phyloP scores from a whole-genome alignment of 2,113 vertebrate species.

The Amphiprion ocellaris region DNA sequence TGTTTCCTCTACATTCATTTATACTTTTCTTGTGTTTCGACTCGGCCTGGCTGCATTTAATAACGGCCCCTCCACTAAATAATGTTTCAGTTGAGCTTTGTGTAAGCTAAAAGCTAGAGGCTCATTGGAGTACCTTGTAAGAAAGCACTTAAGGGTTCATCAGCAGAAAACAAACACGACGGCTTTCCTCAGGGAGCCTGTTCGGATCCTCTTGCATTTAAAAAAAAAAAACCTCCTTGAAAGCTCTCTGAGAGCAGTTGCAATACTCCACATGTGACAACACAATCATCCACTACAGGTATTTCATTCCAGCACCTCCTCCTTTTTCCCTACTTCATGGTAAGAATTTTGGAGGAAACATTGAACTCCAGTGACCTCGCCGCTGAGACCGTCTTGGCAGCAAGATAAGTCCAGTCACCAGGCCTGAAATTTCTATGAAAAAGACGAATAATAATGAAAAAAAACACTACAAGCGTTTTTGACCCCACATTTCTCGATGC shows the following conservation, averaged over 20 bases:
- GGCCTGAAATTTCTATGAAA: conserved; percentile 57
- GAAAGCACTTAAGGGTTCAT: conserved; percentile 61
- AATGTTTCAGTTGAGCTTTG: conserved; percentile 30
- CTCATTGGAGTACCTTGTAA: conserved; percentile 55
- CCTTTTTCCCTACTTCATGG: conserved; percentile 32
- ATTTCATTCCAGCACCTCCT: conserved; percentile 66
- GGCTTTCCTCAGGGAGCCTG: conserved; percentile 41
- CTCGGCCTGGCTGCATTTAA: conserved; percentile 10
- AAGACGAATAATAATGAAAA: background rate
- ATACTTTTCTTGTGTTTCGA: conserved; percentile 55
- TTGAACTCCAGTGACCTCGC: conserved; percentile 64
- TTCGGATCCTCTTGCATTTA: conserved; percentile 47
- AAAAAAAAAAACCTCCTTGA: conserved; percentile 13
- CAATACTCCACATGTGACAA: conserved; percentile 57
- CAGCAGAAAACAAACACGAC: conserved; percentile 11
- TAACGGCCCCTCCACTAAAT: conserved; percentile 6
- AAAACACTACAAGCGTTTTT: conserved; percentile 69
- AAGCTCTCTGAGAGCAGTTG: conserved; percentile 60
- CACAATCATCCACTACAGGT: conserved; percentile 57
- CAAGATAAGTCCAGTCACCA: conserved; percentile 50
- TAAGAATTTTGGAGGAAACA: conserved; percentile 72
- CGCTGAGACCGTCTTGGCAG: conserved; percentile 41
- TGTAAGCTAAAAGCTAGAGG: conserved; percentile 60
- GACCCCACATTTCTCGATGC: conserved; percentile 67
- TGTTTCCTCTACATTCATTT: conserved; percentile 78